Evolutionary conservation across 23 tunicate species (phyloP).

Genomic region (Styela clava): DNA sequence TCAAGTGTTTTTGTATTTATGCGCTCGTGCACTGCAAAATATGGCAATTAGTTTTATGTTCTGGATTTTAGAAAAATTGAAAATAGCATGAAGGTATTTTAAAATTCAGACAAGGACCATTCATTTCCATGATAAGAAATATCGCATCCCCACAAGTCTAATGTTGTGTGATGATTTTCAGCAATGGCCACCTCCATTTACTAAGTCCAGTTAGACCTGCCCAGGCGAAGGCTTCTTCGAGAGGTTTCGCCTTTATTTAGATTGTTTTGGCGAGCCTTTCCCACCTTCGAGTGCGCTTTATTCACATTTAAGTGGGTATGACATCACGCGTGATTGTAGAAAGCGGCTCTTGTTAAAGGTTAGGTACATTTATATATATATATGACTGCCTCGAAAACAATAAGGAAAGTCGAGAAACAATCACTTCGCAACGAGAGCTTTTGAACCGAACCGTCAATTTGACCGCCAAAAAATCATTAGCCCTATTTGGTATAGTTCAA

Average conservation of each 20-base stretch:
- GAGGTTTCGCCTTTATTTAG: not conserved
- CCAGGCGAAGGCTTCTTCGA: not conserved
- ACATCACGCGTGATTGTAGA: conserved; percentile 15
- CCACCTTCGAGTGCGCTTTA: not conserved
- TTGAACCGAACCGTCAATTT: not conserved
- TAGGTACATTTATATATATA: not conserved
- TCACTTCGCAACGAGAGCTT: not conserved
- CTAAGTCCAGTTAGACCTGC: not conserved
- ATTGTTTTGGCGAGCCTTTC: not conserved
- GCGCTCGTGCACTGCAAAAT: not conserved
- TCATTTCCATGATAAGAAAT: no score
- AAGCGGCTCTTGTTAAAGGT: not conserved
- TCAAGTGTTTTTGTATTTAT: not conserved
- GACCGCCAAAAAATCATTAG: not conserved
- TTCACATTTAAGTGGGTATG: conserved; percentile 26
- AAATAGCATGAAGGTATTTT: no score
- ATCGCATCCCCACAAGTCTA: no score
- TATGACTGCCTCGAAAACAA: not conserved
- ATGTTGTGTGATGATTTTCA: no score
- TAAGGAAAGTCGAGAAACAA: not conserved
- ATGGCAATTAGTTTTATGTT: no score
- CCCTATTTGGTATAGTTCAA: no score
- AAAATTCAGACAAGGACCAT: no score
- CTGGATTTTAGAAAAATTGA: no score
- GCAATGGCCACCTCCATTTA: no score